A percentile compares a stretch with the other conserved stretches of the same genome.
These are phyloP conservation scores for Synergus umbraculus DNA, from an alignment of 2,888 invertebrate genomes.

Conservation along the genomic window DNA sequence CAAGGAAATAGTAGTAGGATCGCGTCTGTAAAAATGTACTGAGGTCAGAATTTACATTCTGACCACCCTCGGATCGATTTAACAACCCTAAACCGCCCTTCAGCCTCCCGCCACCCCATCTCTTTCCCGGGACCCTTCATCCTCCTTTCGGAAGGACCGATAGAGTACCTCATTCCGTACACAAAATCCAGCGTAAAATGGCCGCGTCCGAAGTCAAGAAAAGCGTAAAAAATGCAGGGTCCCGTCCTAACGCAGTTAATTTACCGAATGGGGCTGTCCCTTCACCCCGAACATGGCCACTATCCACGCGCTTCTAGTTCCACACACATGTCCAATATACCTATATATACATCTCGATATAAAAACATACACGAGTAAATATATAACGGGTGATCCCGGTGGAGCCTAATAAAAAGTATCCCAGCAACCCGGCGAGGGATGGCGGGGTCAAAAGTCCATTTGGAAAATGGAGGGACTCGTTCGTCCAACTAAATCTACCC, in stretches of 20 bases:
- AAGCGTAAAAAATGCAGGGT: constrained; percentile 72
- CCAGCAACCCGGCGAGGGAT: constrained; percentile 67
- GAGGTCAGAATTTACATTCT: constrained; percentile 47
- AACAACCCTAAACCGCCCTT: constrained; percentile 52
- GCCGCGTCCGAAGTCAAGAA: constrained; percentile 67
- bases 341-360: constrained; percentile 43
- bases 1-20: constrained; percentile 8
- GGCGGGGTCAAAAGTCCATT: constrained; percentile 77
- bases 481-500: constrained; percentile 77
- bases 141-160: constrained; percentile 46
- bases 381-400: constrained; percentile 67
- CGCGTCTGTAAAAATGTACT: constrained; percentile 45
- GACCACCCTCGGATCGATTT: constrained; percentile 64
- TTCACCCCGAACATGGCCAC: constrained; percentile 71
- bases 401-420: constrained; percentile 77
- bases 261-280: constrained; percentile 74
- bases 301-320: constrained; percentile 45
- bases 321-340: constrained; percentile 42
- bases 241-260: constrained; percentile 74
- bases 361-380: constrained; percentile 46
- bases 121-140: constrained; percentile 33
- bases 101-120: constrained; percentile 35
- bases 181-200: constrained; percentile 72
- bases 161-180: constrained; percentile 55
- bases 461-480: constrained; percentile 76